Evolutionary conservation across 2,113 vertebrate species (phyloP).

Genomic region (Mormoops blainvillei): DNA sequence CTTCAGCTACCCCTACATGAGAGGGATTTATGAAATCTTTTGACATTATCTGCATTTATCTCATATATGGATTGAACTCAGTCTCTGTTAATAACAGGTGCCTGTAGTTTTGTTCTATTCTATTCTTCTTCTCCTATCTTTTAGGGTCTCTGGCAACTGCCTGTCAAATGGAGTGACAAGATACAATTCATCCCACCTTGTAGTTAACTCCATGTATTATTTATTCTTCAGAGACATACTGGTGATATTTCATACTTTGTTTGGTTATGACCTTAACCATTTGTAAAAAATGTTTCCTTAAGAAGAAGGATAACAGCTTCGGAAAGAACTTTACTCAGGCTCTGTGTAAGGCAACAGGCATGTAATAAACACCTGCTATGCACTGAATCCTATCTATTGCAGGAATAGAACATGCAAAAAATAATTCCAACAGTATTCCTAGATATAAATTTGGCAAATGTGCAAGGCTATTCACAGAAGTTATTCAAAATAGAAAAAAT

Average conservation of each 20-base stretch:
- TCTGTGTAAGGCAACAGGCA: neutral
- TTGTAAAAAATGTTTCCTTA: neutral
- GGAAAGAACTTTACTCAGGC: neutral
- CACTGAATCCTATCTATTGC: neutral
- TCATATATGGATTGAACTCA: neutral
- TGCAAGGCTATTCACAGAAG: neutral
- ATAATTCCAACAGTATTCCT: neutral
- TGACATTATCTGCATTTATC: neutral
- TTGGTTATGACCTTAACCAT: neutral
- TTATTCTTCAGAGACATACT: slow-evolving; percentile 10
- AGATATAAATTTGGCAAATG: neutral
- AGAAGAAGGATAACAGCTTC: neutral
- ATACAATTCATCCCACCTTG: neutral
- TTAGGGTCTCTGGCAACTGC: neutral
- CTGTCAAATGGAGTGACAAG: slow-evolving; percentile 9
- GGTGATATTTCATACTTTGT: neutral
- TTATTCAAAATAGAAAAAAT: slow-evolving; percentile 1
- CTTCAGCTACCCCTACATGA: neutral
- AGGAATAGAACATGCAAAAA: neutral
- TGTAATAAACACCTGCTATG: neutral
- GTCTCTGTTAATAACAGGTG: neutral
- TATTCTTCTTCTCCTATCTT: neutral
- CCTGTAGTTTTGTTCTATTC: neutral
- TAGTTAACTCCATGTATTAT: neutral
- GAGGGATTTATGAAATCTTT: slow-evolving; percentile 12